phyloP scores from a whole-genome alignment of 64 coral and sea anemone genomes.

The Montipora capricornis region DNA sequence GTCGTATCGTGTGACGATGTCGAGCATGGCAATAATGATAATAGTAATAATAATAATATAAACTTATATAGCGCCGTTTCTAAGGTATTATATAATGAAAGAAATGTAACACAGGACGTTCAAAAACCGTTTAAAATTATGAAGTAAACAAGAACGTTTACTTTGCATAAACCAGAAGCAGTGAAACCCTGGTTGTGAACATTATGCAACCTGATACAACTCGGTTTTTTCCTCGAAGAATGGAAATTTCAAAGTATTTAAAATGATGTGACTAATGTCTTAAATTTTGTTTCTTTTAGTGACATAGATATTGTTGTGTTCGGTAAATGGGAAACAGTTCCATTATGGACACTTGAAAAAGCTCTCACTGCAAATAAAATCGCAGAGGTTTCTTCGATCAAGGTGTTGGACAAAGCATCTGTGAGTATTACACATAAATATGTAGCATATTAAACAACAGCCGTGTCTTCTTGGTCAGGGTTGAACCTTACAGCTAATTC shows the following conservation, averaged over 20 bases:
- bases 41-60: not conserved
- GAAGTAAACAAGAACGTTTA: not conserved
- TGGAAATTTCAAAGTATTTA: not conserved
- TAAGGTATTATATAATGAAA: not conserved
- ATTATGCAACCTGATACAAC: constrained; percentile 39
- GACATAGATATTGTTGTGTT: constrained; percentile 98
- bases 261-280: not conserved
- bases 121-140: not conserved
- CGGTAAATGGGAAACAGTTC: constrained; percentile 95
- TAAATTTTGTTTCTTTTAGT: constrained; percentile 42
- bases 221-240: not conserved
- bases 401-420: constrained; percentile 96
- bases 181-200: constrained; percentile 3
- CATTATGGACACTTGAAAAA: constrained; percentile 92
- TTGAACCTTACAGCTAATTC: too few species aligned
- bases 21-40: not conserved
- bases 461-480: too few species aligned
- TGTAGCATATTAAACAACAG: too few species aligned
- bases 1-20: not conserved
- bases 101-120: not conserved
- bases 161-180: constrained; percentile 3
- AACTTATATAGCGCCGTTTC: too few species aligned
- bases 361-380: constrained; percentile 90
- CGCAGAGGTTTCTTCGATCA: constrained; percentile 88
- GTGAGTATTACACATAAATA: constrained; percentile 49